These are phyloP conservation scores for Callionymus lyra DNA, from an alignment of 2,113 vertebrate genomes.

Conservation along the genomic window DNA sequence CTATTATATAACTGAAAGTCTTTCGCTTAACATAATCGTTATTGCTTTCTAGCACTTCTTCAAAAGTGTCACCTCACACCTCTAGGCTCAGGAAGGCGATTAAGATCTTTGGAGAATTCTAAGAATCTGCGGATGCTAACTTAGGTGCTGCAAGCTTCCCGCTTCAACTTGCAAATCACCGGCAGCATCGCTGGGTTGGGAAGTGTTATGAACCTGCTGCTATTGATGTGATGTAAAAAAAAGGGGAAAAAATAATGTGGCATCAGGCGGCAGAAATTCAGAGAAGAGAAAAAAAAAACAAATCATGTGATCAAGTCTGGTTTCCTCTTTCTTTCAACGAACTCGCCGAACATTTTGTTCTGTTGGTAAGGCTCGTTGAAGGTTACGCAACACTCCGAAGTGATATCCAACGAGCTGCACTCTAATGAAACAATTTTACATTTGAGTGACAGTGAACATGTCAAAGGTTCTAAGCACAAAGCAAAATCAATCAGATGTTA, in stretches of 20 bases:
- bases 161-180: too few relatives aligned
- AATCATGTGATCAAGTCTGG: conserved; percentile 53
- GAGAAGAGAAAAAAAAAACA: conserved; percentile 82
- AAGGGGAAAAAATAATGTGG: conserved; percentile 47
- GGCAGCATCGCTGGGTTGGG: too few relatives aligned
- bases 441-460: too few relatives aligned
- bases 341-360: conserved; percentile 57
- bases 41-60: neutral
- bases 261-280: conserved; percentile 60
- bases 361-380: conserved; percentile 30
- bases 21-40: neutral
- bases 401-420: neutral
- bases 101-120: too few relatives aligned
- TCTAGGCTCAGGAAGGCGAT: too few relatives aligned
- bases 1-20: too few relatives aligned
- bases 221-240: neutral
- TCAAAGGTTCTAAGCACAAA: too few relatives aligned
- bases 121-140: too few relatives aligned
- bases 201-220: neutral
- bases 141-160: too few relatives aligned
- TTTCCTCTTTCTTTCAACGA: conserved; percentile 63
- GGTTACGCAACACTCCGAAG: conserved; percentile 36
- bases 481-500: too few relatives aligned
- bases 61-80: too few relatives aligned
- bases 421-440: too few relatives aligned